Evolutionary conservation across 2,113 vertebrate species (phyloP).

Genomic region (Pituophis catenifer): DNA sequence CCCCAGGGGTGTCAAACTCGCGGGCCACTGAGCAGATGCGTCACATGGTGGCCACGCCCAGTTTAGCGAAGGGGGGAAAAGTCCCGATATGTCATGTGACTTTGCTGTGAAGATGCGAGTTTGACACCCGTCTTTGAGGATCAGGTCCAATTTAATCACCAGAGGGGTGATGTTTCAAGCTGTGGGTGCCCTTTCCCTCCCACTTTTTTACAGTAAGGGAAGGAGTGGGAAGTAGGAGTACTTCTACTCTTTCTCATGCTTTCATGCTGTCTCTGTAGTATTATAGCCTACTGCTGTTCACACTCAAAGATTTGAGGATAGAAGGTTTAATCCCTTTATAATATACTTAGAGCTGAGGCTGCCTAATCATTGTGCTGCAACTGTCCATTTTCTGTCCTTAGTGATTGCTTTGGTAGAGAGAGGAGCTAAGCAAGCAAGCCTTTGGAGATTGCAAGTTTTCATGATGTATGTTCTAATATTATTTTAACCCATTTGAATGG

Average conservation of each 20-base stretch:
- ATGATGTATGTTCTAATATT: background rate
- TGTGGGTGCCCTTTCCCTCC: background rate
- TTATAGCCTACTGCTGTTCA: background rate
- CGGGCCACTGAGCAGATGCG: too few species aligned
- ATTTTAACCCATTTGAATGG: background rate
- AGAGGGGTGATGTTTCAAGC: background rate
- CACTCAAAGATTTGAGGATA: background rate
- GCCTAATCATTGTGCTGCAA: background rate
- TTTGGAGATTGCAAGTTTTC: background rate
- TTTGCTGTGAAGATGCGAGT: too few species aligned
- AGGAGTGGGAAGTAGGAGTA: too few species aligned
- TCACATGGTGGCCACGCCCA: too few species aligned
- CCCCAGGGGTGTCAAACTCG: too few species aligned
- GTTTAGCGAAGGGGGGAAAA: too few species aligned
- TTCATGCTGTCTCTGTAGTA: too few species aligned
- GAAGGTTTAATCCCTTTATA: background rate
- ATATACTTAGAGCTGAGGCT: background rate
- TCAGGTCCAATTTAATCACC: background rate
- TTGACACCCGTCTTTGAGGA: background rate
- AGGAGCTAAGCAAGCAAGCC: background rate
- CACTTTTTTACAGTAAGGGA: background rate
- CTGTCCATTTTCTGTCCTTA: background rate
- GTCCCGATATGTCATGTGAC: too few species aligned
- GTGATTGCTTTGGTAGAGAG: background rate
- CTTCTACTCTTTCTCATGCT: background rate